Percentiles rank a stretch among this genome's conserved stretches.
Evolutionary conservation across 2,797 vertebrate genomes (phyloP).

Genomic region (Rhincodon typus): DNA sequence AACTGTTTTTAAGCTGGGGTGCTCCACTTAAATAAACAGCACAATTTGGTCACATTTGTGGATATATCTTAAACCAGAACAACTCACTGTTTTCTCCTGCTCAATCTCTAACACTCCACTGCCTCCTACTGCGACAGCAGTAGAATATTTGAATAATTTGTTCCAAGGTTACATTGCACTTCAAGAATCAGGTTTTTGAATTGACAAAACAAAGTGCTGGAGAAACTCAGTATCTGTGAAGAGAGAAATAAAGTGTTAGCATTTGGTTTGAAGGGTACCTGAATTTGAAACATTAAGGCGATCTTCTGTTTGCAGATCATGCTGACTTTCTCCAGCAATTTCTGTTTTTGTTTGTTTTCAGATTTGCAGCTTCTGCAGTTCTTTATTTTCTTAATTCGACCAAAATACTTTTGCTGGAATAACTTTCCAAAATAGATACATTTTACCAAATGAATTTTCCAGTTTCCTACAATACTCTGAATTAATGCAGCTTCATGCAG

Average conservation of each 20-base stretch:
- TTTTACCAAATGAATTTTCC: not conserved
- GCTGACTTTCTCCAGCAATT: too few relatives aligned
- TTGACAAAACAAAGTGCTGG: not conserved
- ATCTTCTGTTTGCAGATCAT: too few relatives aligned
- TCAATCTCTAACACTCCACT: not conserved
- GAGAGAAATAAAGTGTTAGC: too few relatives aligned
- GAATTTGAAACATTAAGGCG: too few relatives aligned
- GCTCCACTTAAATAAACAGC: conserved; percentile 60
- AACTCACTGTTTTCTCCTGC: not conserved
- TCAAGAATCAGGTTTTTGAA: not conserved
- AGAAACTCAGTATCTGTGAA: too few relatives aligned
- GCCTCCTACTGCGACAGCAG: not conserved
- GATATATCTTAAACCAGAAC: conserved; percentile 1
- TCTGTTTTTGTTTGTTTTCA: too few relatives aligned
- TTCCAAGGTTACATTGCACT: not conserved
- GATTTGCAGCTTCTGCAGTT: too few relatives aligned
- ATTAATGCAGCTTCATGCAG: not conserved
- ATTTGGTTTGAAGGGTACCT: too few relatives aligned
- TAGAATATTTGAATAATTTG: not conserved
- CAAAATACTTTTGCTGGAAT: too few relatives aligned
- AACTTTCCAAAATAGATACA: not conserved
- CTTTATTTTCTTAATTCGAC: too few relatives aligned
- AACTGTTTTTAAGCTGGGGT: conserved; percentile 55
- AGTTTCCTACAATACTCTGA: not conserved
- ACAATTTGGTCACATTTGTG: conserved; percentile 56